Base-by-base conservation (phyloP, 2,113 vertebrate genomes). In the Pterophyllum scalare region DNA sequence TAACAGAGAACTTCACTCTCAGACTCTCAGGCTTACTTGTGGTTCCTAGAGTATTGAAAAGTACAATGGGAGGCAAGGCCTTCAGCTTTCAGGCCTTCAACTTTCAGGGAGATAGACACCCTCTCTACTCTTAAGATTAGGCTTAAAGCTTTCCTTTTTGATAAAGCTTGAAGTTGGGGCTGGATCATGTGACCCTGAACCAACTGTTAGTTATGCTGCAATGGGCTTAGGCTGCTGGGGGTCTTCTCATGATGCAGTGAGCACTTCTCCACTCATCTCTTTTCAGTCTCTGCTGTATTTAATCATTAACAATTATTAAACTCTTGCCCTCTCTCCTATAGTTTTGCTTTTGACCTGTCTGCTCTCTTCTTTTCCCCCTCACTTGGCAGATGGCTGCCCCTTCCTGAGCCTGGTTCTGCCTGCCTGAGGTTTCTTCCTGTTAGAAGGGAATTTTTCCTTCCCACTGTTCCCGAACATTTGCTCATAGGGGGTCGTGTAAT, bases 31-130 rank as follows among this genome's bases (percentile, higher is more conserved):
- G 7, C 38, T 43, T 65, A 67, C 62, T 46, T 67, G 38, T 67
- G 38, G 38, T 40, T 67, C 62, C 43, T 26, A 67, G 24, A 67
- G 62, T 26, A 26, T 67, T 46, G 8, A 46, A 46, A 46, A 67
- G 62, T 26, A 17, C 8, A 67, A 67, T 67, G 38, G 15, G 62
- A 67, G 62, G 62, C 38, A 65, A 22, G 11, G 62, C 62, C 22
- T 65, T 43, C 62, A 0, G 38, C 40, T 67, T 67, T 46, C 24
- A 46, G 22, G 38, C 62, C 22, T 65, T 43, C 62, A 0, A 22
- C 40, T 67, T 67, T 46, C 24, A 46, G 22, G 38, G 38, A 46
- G 38, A 46, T 13, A 26, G 62, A 67, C 38, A 26, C 22, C 10
- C 43, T 67, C 38, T 46, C 3, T 26, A 17, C 38, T 26, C 1